Percentiles rank a stretch among this genome's conserved stretches.
phyloP scores from a whole-genome alignment of 2,113 vertebrate species.

The Scytalopus superciliaris region DNA sequence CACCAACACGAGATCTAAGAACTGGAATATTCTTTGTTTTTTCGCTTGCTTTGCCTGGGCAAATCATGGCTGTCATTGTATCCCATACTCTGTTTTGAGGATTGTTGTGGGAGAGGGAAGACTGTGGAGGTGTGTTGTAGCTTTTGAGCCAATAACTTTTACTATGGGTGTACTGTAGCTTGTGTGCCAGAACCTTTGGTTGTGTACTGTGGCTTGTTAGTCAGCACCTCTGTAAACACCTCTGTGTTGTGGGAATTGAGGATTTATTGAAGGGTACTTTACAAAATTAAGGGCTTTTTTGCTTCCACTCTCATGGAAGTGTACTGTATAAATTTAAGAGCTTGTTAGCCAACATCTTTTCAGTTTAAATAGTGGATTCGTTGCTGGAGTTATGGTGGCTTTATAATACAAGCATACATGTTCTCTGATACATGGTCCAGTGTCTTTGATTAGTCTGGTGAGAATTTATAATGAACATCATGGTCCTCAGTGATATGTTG shows the following conservation, averaged over 20 bases:
- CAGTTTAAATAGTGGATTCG: background rate
- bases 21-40: background rate
- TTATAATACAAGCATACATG: background rate
- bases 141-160: background rate
- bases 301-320: background rate
- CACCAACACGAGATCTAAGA: background rate
- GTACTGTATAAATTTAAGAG: background rate
- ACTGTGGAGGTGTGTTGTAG: background rate
- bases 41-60: background rate
- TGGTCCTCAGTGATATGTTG: background rate
- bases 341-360: background rate
- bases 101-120: background rate
- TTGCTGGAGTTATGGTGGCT: background rate
- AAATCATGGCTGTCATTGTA: background rate
- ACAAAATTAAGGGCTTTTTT: background rate
- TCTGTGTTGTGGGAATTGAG: background rate
- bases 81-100: background rate
- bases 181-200: background rate
- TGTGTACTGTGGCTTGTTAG: background rate
- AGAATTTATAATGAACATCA: background rate
- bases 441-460: background rate
- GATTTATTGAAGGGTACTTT: background rate
- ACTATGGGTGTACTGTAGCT: background rate
- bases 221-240: background rate
- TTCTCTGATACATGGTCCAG: background rate